Evolutionary conservation across 1,140 invertebrate species (phyloP).

Genomic region (Cataglyphis hispanica): DNA sequence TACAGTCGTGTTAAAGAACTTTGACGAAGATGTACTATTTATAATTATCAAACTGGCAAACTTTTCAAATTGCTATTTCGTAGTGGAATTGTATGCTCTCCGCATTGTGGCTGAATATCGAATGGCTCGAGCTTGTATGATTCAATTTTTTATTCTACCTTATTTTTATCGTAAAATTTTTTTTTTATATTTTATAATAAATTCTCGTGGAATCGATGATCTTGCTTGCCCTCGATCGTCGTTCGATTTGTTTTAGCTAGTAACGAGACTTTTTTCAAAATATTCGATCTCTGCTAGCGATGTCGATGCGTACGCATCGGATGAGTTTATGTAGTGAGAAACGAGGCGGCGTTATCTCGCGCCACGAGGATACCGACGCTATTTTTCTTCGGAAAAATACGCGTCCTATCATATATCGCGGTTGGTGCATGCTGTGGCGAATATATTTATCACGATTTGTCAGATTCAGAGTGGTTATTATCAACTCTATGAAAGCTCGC

Average conservation of each 20-base stretch:
- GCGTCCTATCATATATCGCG: slow-evolving; percentile 60
- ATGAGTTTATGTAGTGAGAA: slow-evolving; percentile 81
- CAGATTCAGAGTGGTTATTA: slow-evolving; percentile 53
- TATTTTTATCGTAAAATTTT: neutral
- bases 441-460: slow-evolving; percentile 76
- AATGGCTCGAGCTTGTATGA: neutral
- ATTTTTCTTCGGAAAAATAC: slow-evolving; percentile 64
- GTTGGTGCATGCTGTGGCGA: slow-evolving; percentile 46
- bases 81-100: neutral
- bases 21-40: slow-evolving; percentile 19
- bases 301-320: slow-evolving; percentile 23
- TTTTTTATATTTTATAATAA: slow-evolving; percentile 4
- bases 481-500: neutral
- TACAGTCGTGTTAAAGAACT: slow-evolving; percentile 23
- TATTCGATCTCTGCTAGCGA: slow-evolving; percentile 46
- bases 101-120: neutral
- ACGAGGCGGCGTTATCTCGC: slow-evolving; percentile 76
- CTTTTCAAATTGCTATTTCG: neutral
- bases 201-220: neutral
- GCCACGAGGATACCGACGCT: slow-evolving; percentile 55
- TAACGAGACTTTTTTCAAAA: slow-evolving; percentile 58
- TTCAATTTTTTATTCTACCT: neutral
- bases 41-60: neutral
- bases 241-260: slow-evolving; percentile 50
- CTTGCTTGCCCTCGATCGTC: neutral